A percentile compares a stretch with the other conserved stretches of the same genome.
phyloP scores from a whole-genome alignment of 2,888 invertebrate species.

The Athetis lepigone region DNA sequence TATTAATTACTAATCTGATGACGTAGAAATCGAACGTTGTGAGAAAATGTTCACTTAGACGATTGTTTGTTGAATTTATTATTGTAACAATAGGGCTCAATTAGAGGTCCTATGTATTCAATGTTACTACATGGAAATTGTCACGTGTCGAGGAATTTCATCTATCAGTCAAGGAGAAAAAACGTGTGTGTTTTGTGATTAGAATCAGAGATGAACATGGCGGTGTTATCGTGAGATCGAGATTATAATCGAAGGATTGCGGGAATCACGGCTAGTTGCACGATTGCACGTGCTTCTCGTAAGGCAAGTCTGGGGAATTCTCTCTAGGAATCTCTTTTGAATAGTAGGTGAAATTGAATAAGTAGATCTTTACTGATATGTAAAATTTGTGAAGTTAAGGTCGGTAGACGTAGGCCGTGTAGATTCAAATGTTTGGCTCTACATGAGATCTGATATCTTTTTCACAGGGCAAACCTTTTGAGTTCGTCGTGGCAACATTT shows the following conservation, averaged over 20 bases:
- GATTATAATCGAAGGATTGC: conserved; percentile 19
- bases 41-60: conserved; percentile 42
- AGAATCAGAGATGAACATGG: conserved; percentile 15
- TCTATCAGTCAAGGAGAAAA: conserved; percentile 25
- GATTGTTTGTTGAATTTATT: conserved; percentile 25
- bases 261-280: neutral
- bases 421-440: too few species aligned
- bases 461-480: too few species aligned
- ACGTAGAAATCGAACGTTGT: conserved; percentile 37
- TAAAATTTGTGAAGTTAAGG: too few species aligned
- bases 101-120: conserved; percentile 3
- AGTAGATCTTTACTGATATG: too few species aligned
- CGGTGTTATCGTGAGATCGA: conserved; percentile 31
- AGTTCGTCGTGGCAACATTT: too few species aligned
- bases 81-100: conserved; percentile 27
- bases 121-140: neutral
- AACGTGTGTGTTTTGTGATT: conserved; percentile 24
- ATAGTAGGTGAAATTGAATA: too few species aligned
- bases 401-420: too few species aligned
- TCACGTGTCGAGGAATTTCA: conserved; percentile 35
- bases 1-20: conserved; percentile 29
- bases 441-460: too few species aligned
- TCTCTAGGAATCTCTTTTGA: too few species aligned
- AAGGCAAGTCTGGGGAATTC: too few species aligned
- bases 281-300: too few species aligned